phyloP scores from a whole-genome alignment of 2,113 vertebrate species.

The Barnardius zonarius region DNA sequence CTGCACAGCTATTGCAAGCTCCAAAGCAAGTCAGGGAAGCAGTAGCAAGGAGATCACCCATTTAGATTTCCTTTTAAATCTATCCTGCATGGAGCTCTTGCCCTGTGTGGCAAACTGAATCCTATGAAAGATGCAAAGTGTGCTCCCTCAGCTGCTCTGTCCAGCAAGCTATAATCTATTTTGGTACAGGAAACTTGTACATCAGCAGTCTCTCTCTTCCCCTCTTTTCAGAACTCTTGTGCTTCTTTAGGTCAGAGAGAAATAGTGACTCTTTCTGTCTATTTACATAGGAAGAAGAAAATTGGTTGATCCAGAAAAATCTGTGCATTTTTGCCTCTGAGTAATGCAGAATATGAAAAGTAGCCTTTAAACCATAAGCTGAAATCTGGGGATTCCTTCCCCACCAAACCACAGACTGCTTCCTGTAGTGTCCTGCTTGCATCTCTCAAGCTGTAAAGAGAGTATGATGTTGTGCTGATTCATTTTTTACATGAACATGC shows the following conservation, averaged over 20 bases:
- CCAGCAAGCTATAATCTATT: background rate
- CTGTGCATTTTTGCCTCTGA: background rate
- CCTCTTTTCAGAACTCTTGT: background rate
- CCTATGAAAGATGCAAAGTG: background rate
- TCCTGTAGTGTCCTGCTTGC: background rate
- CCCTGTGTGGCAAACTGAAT: background rate
- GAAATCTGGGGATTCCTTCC: background rate
- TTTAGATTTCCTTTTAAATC: background rate
- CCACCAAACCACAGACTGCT: background rate
- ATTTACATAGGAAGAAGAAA: background rate
- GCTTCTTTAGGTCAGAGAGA: background rate
- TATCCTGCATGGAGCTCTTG: background rate
- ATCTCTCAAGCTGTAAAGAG: background rate
- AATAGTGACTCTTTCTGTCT: background rate
- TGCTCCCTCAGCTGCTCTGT: background rate
- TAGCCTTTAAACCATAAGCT: background rate
- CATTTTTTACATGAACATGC: background rate
- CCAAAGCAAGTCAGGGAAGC: background rate
- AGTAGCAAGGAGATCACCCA: background rate
- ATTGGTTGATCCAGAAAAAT: background rate
- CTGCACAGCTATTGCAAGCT: background rate
- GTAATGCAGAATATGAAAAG: background rate
- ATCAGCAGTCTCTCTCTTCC: background rate
- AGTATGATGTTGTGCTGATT: background rate
- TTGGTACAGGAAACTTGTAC: background rate